Evolutionary conservation across 2,797 vertebrate genomes (phyloP), one percentile per base, ranked within the genome.

Genomic region (Morus bassanus): DNA sequence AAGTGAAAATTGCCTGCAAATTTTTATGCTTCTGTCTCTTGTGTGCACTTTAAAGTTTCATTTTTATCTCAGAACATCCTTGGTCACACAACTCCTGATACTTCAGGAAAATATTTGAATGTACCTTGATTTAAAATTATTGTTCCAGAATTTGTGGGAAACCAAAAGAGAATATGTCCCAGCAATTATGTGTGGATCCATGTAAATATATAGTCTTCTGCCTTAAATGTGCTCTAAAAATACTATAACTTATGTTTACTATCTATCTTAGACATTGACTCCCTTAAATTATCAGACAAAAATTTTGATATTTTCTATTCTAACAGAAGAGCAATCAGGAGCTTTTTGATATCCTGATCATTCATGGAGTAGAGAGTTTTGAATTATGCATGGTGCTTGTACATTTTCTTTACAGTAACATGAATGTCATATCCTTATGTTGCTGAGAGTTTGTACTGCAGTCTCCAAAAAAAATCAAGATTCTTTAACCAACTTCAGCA

Each of bases 1-100:
- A 97, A 96, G 81, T 81, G 91, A 96, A 96, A 95, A 80, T 95
- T 95, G 75, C 83, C 83, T 92, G 41, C 57, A 78, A 65, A 95
- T 94, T 96, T 95, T 95, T 93, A 91, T 96, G 90, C 28, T 72
- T 94, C 88, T 91, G 70, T 95, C 70, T 88, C 64, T 88, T 73
- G 35, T 82, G 85, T 90, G 67, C n/a, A 88, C 92, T 97, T 97
- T 95, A 94, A 95, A 83, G 18, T 76, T 85, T 84, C 35, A 48
- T 80, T 93, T 89, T 93, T 93, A 72, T 73, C 84, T 97, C 91
- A 70, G 63, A 96, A 93, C 39, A 95, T 91, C 88, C 72, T 75
- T 91, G 80, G 78, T 89, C 90, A 97, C 83, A 97, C 37, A 45
- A 74, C 30, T 85, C 35, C 59, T 35, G n/a, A 84, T 95, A 91